Evolutionary conservation across 2,797 vertebrate genomes (phyloP), one percentile per base, ranked within the genome.

Genomic region (Lateolabrax maculatus): DNA sequence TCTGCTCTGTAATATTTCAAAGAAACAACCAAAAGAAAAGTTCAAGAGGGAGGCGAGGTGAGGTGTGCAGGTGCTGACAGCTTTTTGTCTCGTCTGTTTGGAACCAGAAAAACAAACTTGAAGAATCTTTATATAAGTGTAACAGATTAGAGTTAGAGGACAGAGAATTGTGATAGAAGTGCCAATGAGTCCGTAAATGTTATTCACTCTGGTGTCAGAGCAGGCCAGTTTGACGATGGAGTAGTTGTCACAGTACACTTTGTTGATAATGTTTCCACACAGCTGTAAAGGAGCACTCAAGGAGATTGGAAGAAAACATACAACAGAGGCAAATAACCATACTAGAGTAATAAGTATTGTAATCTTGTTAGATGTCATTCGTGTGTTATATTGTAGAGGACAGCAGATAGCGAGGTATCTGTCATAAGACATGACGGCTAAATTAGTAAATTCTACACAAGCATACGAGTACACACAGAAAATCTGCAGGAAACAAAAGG

Each of bases 1-100:
- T 11, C 69, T 71, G 56, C 44, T 61, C 56, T 61, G 56, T 15
- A 71, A 3, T 18, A 71, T n/a, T 51, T 71, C 69, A 51, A 61
- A 71, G 1, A n/a, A 48, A n/a, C 21, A n/a, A 0, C 56, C 69
- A 7, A 37, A 49, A 15, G 56, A 49, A 1, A 71, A 71, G 56
- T 71, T 71, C 5, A 71, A 2, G 1, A 71, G 23, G 0, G 69
- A 60, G 5, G 44, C 69, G 0, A 71, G 56, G 56, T 71, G 69
- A 71, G 69, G 69, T 2, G 73, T 58, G 19, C 63, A 67, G 34
- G 62, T 66, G 9, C 51, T 66, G 31, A 66, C 7, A 1, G 55
- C 68, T 44, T 64, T 71, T 0, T 71, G 56, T 27, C 69, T 5
- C 6, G 56, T 71, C 34, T 71, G 34, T n/a, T 27, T 11, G 2